phyloP scores from a whole-genome alignment of 2,888 invertebrate genomes.

The Scaptomyza tumidula region DNA sequence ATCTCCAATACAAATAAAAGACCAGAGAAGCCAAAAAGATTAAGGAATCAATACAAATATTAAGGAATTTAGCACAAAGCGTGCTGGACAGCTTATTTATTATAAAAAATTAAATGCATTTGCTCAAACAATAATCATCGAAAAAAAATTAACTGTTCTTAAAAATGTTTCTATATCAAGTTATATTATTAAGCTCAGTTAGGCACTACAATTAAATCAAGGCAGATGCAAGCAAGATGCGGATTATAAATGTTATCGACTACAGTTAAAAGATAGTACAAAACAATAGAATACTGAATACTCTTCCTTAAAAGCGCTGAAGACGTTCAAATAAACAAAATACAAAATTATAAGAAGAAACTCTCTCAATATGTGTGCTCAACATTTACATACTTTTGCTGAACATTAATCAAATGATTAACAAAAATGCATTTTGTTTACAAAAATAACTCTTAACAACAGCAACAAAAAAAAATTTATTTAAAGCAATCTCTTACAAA shows the following conservation, averaged over 20 bases:
- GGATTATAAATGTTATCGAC: constrained; percentile 18
- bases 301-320: not conserved
- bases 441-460: constrained; percentile 1
- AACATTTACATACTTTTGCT: constrained; percentile 47
- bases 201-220: constrained; percentile 43
- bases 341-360: not conserved
- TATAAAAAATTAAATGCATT: too few species aligned
- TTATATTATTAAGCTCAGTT: not conserved
- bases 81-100: too few species aligned
- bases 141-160: too few species aligned
- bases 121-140: too few species aligned
- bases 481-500: not conserved
- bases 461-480: constrained; percentile 13
- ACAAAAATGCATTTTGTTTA: constrained; percentile 43
- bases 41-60: constrained; percentile 3
- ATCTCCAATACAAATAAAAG: constrained; percentile 17
- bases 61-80: too few species aligned
- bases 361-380: constrained; percentile 25
- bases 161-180: too few species aligned
- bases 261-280: constrained; percentile 17
- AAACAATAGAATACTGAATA: not conserved
- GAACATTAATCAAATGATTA: constrained; percentile 17
- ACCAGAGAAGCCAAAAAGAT: constrained; percentile 14
- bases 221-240: constrained; percentile 4
- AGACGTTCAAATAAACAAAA: not conserved